Percentiles rank a stretch among this genome's conserved stretches.
These are phyloP conservation scores for Barypeithes pellucidus DNA, from an alignment of 2,888 invertebrate genomes.

Conservation along the genomic window DNA sequence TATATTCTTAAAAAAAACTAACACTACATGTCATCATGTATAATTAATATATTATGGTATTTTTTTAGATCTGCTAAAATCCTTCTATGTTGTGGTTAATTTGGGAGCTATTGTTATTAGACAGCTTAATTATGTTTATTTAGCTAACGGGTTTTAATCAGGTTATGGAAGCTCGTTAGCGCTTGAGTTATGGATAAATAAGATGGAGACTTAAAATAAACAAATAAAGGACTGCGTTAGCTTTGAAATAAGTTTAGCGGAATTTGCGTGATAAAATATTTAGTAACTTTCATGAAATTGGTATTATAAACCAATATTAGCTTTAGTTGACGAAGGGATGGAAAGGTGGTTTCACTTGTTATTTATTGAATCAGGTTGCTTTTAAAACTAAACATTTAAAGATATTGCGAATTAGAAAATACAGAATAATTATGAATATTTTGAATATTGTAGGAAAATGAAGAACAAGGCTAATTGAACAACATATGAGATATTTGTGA, in stretches of 20 bases:
- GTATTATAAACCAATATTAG: not conserved
- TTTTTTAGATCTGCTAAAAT: too few relatives aligned
- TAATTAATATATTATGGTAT: too few relatives aligned
- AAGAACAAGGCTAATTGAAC: too few relatives aligned
- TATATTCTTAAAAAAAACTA: too few relatives aligned
- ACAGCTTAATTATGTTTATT: not conserved
- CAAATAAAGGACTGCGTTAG: conserved; percentile 1
- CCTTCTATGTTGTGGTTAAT: not conserved
- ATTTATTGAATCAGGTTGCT: not conserved
- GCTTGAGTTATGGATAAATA: conserved; percentile 10
- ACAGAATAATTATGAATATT: too few relatives aligned
- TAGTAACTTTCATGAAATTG: not conserved
- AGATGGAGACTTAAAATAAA: not conserved
- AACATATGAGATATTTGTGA: too few relatives aligned
- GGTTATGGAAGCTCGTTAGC: not conserved
- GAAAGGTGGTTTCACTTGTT: not conserved
- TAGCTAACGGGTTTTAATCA: not conserved
- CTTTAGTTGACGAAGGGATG: not conserved
- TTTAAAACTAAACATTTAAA: not conserved
- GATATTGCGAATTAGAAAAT: not conserved
- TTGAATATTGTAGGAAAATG: too few relatives aligned
- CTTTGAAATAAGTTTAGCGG: not conserved
- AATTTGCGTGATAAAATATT: not conserved
- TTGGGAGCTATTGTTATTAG: not conserved
- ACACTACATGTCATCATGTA: too few relatives aligned